phyloP scores from a whole-genome alignment of 2,797 vertebrate species.

The Sternarchorhynchus goeldii region DNA sequence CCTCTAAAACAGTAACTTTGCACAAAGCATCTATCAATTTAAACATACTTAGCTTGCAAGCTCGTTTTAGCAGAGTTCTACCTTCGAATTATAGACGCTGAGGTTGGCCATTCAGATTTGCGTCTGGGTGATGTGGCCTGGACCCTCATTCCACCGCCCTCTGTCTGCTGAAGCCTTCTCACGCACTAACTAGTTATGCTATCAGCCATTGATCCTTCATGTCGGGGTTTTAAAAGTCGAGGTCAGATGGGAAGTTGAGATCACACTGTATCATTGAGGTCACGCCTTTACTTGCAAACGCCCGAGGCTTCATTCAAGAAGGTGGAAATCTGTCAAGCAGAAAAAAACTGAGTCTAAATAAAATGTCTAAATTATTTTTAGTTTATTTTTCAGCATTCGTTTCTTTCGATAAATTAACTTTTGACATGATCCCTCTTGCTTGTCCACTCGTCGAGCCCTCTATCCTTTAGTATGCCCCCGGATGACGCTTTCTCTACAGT shows the following conservation, averaged over 20 bases:
- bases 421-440: too few relatives aligned
- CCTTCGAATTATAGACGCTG: too few relatives aligned
- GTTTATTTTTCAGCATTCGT: too few relatives aligned
- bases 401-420: too few relatives aligned
- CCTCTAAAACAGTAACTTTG: background rate
- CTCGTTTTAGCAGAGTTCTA: too few relatives aligned
- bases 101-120: constrained; percentile 61
- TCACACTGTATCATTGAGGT: constrained; percentile 7
- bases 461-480: too few relatives aligned
- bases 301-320: too few relatives aligned
- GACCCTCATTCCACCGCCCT: constrained; percentile 68
- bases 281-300: too few relatives aligned
- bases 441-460: too few relatives aligned
- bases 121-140: constrained; percentile 73
- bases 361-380: too few relatives aligned
- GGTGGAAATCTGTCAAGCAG: too few relatives aligned
- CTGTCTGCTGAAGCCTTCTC: constrained; percentile 69
- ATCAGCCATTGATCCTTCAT: constrained; percentile 66
- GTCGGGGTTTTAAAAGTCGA: constrained; percentile 59
- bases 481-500: background rate
- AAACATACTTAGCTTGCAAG: background rate
- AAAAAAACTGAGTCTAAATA: too few relatives aligned
- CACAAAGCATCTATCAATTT: background rate
- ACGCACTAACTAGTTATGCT: constrained; percentile 69
- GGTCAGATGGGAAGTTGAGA: constrained; percentile 18